Conservation (phyloP, 2,797 vertebrate genomes). For the Ctenochaetus hawaiiensis region DNA sequence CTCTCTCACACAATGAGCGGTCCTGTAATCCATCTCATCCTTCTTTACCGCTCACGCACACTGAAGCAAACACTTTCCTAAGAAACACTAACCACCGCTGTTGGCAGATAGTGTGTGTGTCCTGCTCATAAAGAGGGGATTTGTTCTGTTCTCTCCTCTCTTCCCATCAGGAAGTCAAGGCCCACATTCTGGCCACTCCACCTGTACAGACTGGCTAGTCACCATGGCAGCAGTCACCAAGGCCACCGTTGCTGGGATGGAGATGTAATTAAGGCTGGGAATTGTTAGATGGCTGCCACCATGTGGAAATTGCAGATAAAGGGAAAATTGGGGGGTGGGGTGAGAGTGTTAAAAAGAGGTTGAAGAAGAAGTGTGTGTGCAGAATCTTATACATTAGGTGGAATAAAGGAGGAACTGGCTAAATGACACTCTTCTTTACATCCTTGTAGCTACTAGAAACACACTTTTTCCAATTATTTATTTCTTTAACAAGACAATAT, state of each 20-base stretch:
- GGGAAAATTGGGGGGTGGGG: conserved; percentile 56
- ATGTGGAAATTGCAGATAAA: conserved; percentile 78
- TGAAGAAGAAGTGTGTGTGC: conserved; percentile 26
- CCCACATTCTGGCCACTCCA: conserved; percentile 83
- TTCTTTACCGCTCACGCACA: conserved; percentile 60
- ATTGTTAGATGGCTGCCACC: conserved; percentile 80
- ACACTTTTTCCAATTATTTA: neutral
- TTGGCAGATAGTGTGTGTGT: conserved; percentile 52
- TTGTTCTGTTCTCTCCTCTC: conserved; percentile 80
- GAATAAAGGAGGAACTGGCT: conserved; percentile 5
- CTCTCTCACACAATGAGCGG: conserved; percentile 57
- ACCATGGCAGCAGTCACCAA: conserved; percentile 84
- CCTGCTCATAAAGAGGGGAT: conserved; percentile 81
- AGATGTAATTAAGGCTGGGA: conserved; percentile 80
- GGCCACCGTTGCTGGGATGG: conserved; percentile 80
- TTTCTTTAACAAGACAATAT: neutral
- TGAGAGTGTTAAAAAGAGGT: conserved; percentile 55
- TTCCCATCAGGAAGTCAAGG: conserved; percentile 79
- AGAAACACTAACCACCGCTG: conserved; percentile 73
- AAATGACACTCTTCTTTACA: conserved; percentile 2
- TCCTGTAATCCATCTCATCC: conserved; percentile 70
- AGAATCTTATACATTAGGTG: conserved; percentile 21
- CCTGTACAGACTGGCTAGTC: conserved; percentile 84
- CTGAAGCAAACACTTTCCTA: conserved; percentile 64
- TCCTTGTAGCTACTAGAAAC: neutral